A percentile compares a stretch with the other conserved stretches of the same genome.
Evolutionary conservation across 2,888 invertebrate genomes (phyloP).

Genomic region (Noctua comes): DNA sequence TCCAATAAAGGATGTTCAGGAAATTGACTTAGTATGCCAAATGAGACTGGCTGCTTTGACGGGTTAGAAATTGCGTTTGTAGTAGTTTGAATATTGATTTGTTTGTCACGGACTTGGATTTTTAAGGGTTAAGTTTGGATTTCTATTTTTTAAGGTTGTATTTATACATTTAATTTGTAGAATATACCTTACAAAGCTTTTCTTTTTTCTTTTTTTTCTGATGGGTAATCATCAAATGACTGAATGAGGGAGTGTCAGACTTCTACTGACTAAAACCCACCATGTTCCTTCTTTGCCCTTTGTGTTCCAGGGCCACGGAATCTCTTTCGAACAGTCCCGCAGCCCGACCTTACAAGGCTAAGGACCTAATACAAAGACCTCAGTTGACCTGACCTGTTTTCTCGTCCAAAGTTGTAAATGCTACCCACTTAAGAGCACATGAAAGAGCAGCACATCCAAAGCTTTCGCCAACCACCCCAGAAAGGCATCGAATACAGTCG

Average conservation of each 20-base stretch:
- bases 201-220: too few relatives aligned
- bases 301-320: too few relatives aligned
- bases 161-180: background rate
- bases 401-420: background rate
- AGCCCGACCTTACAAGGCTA: too few relatives aligned
- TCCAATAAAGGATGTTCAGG: constrained; percentile 78
- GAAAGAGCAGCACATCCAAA: background rate
- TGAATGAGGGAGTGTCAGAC: too few relatives aligned
- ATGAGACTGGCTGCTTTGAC: constrained; percentile 42
- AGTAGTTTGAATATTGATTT: background rate
- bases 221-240: too few relatives aligned
- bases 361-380: background rate
- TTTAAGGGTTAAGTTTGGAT: background rate
- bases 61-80: constrained; percentile 50
- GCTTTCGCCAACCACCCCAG: background rate
- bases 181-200: too few relatives aligned
- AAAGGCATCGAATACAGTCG: background rate
- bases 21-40: constrained; percentile 79
- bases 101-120: background rate
- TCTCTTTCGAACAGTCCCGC: too few relatives aligned
- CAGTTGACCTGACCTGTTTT: background rate
- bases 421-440: background rate
- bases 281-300: too few relatives aligned
- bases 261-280: too few relatives aligned
- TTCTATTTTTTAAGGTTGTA: background rate